These are phyloP conservation scores for Synanthedon myopaeformis DNA, from an alignment of 2,888 invertebrate species.

Conservation along the genomic window DNA sequence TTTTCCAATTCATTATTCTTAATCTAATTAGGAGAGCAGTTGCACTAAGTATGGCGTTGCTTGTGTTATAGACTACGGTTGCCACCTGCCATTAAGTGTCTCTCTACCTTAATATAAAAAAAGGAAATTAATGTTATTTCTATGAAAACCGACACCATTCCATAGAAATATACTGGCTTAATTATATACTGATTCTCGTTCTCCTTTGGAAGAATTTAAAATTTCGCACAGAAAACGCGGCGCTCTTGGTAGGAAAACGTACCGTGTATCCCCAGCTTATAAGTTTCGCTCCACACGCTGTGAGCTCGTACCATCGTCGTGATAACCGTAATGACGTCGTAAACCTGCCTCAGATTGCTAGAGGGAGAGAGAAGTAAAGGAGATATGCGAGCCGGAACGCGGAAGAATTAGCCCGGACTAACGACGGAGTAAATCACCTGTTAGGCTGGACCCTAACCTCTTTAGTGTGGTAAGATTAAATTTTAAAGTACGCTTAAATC, in stretches of 20 bases:
- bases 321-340: constrained; percentile 65
- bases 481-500: constrained; percentile 40
- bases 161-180: background rate
- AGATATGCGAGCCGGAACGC: constrained; percentile 47
- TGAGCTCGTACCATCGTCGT: constrained; percentile 23
- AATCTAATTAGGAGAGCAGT: too few relatives aligned
- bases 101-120: too few relatives aligned
- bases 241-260: background rate
- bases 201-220: too few relatives aligned
- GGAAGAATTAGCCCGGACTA: constrained; percentile 60
- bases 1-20: too few relatives aligned
- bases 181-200: background rate
- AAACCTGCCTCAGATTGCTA: constrained; percentile 40
- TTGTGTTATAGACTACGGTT: too few relatives aligned
- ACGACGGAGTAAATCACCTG: constrained; percentile 61
- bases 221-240: too few relatives aligned
- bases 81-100: too few relatives aligned
- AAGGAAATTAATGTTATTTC: too few relatives aligned
- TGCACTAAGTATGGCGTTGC: too few relatives aligned
- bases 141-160: too few relatives aligned
- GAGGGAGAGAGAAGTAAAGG: constrained; percentile 36
- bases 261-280: background rate
- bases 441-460: constrained; percentile 28
- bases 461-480: constrained; percentile 40
- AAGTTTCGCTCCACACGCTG: constrained; percentile 19